Conservation (phyloP, 2,888 invertebrate genomes). For the Dicroscelio sp. region DNA sequence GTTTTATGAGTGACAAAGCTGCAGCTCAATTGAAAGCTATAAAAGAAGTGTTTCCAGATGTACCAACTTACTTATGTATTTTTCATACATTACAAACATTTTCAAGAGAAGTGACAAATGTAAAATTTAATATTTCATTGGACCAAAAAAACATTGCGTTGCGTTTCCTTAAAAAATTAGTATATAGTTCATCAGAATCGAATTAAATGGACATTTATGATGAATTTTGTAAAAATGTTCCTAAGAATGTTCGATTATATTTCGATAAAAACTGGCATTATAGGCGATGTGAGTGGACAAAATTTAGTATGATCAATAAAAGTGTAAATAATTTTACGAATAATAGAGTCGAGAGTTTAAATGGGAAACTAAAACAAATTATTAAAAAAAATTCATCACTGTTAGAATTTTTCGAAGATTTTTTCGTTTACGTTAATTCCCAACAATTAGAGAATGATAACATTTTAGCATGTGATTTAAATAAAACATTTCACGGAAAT, state of each 20-base stretch:
- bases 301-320: background rate
- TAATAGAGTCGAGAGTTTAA: slow-evolving; percentile 31
- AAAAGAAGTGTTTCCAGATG: slow-evolving; percentile 50
- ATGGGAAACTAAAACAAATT: slow-evolving; percentile 33
- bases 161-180: slow-evolving; percentile 28
- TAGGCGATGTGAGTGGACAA: slow-evolving; percentile 74
- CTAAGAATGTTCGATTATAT: slow-evolving; percentile 52
- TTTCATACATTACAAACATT: slow-evolving; percentile 71
- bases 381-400: background rate
- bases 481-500: too few species aligned
- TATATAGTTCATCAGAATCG: background rate
- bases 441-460: too few species aligned
- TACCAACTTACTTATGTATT: slow-evolving; percentile 44
- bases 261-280: slow-evolving; percentile 78
- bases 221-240: slow-evolving; percentile 7
- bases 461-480: too few species aligned
- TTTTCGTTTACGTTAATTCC: background rate
- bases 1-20: slow-evolving; percentile 58
- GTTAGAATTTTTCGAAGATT: background rate
- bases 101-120: slow-evolving; percentile 22
- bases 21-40: slow-evolving; percentile 59
- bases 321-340: slow-evolving; percentile 6
- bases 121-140: slow-evolving; percentile 34
- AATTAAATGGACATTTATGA: background rate
- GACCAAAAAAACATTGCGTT: slow-evolving; percentile 35